phyloP scores from a whole-genome alignment of 2,888 invertebrate species.

The Petrolisthes cinctipes region DNA sequence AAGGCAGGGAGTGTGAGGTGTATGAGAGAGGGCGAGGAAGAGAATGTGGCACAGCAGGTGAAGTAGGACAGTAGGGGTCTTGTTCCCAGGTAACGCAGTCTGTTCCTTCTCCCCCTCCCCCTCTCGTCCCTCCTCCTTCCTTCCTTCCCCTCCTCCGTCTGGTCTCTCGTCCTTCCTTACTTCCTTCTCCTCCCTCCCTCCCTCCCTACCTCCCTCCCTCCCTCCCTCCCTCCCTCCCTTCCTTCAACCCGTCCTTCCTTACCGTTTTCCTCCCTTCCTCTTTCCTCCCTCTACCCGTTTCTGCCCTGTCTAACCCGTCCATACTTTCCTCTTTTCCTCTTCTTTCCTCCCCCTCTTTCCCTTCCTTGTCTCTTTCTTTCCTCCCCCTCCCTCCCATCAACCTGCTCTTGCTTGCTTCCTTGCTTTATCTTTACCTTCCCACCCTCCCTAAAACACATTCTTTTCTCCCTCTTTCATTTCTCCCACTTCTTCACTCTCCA shows the following conservation, averaged over 20 bases:
- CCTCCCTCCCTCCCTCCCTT: background rate
- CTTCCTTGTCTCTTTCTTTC: background rate
- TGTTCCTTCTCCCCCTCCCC: background rate
- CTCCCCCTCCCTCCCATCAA: background rate
- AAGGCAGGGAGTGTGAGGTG: too few species aligned
- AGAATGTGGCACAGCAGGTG: background rate
- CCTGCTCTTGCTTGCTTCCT: slow-evolving; percentile 1
- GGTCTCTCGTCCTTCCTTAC: background rate
- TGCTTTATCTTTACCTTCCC: background rate
- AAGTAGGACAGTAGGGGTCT: background rate
- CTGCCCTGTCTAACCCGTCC: background rate
- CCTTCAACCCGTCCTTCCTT: background rate
- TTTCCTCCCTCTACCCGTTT: background rate
- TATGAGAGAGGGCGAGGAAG: background rate
- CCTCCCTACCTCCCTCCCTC: background rate
- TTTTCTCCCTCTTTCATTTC: background rate
- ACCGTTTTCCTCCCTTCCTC: background rate
- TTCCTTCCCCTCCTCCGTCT: background rate
- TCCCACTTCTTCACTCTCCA: background rate
- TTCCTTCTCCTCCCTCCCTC: slow-evolving; percentile 13
- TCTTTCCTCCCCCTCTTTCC: background rate
- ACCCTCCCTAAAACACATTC: background rate
- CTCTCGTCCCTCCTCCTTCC: background rate
- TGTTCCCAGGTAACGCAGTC: background rate
- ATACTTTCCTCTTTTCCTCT: background rate